Evolutionary conservation across 2,888 invertebrate genomes (phyloP), one percentile per base, ranked within the genome.

Genomic region (Drosophila monieri): DNA sequence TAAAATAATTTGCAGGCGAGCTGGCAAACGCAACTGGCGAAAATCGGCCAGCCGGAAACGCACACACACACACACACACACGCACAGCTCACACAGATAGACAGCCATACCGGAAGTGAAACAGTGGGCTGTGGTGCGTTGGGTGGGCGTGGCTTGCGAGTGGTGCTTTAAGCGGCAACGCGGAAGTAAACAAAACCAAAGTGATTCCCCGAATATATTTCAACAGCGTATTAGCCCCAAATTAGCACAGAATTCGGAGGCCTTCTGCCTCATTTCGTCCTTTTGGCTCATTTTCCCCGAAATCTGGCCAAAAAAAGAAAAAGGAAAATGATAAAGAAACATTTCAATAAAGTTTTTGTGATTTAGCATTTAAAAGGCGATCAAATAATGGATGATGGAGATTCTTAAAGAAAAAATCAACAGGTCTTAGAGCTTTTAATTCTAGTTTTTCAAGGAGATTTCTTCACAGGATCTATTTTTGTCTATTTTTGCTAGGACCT

Each of bases 1-100:
- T 89, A 83, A 85, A 89, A 89, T 89, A 89, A 89, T 79, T 85
- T 88, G 74, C 68, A 61, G 49, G 51, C 72, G 56, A 55, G 46
- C 27, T 32, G 35, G 46, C 60, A 58, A 39, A 44, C 27, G 37
- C 60, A 58, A 43, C 66, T 74, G 74, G 43, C 46, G 44, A 46
- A 64, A 67, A 51, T 46, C 77, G 69, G 52, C 67, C 67, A 72
- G 52, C 56, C 65, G 73, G 75, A 85, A 77, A 73, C 65, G 52
- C 56, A 51, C 27, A 35, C 35, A n/a, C n/a, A 35, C n/a, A 35
- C 6, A 12, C 12, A n/a, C 32, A 10, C 12, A 32, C 27, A 27
- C 27, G 6, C 30, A 30, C 32, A 32, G 12, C 30, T 10, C 30
- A 32, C 12, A 53, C 32, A 49, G 41, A 52, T 25, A 49, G 21